Evolutionary conservation across 2,113 vertebrate species (phyloP).

Genomic region (Chloebia gouldiae): DNA sequence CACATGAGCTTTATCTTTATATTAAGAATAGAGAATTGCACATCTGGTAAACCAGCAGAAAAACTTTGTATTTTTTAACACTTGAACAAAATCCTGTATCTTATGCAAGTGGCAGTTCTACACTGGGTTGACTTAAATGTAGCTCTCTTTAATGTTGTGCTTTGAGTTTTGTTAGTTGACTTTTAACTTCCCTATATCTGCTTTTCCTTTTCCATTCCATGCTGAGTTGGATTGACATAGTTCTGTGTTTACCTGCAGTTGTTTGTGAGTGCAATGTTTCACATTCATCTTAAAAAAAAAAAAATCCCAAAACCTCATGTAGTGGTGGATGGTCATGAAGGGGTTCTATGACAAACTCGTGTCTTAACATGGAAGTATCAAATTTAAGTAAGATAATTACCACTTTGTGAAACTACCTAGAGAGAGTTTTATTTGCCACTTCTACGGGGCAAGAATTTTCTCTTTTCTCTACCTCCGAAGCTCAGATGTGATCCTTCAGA

Average conservation of each 20-base stretch:
- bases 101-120: neutral
- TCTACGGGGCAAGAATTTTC: rapidly evolving
- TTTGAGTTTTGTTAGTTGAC: neutral
- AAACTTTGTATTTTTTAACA: neutral
- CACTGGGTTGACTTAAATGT: neutral
- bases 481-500: neutral
- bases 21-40: neutral
- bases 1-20: neutral
- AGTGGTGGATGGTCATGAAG: neutral
- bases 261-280: neutral
- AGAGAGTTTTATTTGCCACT: neutral
- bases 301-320: too few species aligned
- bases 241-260: neutral
- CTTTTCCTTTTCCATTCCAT: neutral
- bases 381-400: neutral
- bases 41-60: neutral
- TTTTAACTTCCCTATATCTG: neutral
- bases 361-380: neutral
- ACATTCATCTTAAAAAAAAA: neutral
- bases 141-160: neutral
- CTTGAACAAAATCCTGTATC: neutral
- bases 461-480: neutral
- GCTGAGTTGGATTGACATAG: neutral
- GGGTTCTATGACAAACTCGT: neutral
- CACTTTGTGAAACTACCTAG: neutral